phyloP scores from a whole-genome alignment of 92 coral and sea anemone species.

The Plumapathes pennacea region DNA sequence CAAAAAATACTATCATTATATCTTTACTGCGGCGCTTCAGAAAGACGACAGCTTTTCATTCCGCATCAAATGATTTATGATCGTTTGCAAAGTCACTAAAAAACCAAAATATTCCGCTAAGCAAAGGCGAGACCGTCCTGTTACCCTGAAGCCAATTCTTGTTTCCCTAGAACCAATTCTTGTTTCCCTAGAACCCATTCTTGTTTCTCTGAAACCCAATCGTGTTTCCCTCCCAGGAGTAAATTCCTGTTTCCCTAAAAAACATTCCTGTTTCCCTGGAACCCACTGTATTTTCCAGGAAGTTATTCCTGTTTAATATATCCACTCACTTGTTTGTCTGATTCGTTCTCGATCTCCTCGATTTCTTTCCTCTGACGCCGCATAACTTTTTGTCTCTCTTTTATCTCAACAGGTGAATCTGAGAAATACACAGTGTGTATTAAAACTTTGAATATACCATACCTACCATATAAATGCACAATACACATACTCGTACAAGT shows the following conservation, averaged over 20 bases:
- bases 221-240: too few species aligned
- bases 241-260: too few species aligned
- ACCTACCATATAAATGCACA: too few species aligned
- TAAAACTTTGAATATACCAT: too few species aligned
- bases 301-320: too few species aligned
- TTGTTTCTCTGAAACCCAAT: too few species aligned
- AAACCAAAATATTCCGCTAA: neutral
- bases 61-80: too few species aligned
- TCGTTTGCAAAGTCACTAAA: neutral
- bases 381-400: constrained; percentile 67
- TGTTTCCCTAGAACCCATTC: too few species aligned
- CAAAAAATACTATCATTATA: neutral
- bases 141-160: neutral
- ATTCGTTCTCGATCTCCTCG: constrained; percentile 65
- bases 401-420: constrained; percentile 69
- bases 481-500: too few species aligned
- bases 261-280: too few species aligned
- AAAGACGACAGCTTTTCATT: neutral
- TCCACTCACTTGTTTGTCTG: constrained; percentile 69
- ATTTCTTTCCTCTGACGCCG: constrained; percentile 68
- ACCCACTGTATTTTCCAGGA: too few species aligned
- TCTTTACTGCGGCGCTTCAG: neutral
- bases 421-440: neutral
- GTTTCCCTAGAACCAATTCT: too few species aligned
- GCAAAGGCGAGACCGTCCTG: neutral